Percentiles rank a stretch among this genome's conserved stretches.
Conservation (phyloP, 1,140 invertebrate species). For the Nylanderia fulva region DNA sequence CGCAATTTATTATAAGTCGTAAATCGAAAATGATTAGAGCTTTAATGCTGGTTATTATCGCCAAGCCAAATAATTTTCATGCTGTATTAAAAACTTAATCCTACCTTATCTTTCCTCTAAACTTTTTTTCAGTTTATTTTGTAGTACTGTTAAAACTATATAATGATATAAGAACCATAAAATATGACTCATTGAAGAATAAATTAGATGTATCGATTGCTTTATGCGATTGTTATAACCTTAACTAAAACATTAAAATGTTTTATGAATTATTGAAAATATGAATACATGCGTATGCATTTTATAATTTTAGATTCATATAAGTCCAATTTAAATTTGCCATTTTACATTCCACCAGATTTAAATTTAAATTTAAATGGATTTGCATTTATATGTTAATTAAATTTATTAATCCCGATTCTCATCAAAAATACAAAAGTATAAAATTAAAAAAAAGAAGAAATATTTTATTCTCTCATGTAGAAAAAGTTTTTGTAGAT, state of each 20-base stretch:
- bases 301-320: conserved; percentile 22
- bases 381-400: conserved; percentile 18
- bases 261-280: conserved; percentile 36
- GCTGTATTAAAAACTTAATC: conserved; percentile 14
- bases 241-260: not conserved
- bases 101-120: not conserved
- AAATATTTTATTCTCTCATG: not conserved
- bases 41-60: conserved; percentile 31
- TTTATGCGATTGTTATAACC: conserved; percentile 22
- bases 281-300: not conserved
- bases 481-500: not conserved
- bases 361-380: conserved; percentile 42
- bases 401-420: conserved; percentile 26
- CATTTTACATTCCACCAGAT: conserved; percentile 29
- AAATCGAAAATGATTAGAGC: conserved; percentile 22
- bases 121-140: conserved; percentile 5
- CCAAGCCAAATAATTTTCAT: conserved; percentile 17
- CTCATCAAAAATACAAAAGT: not conserved
- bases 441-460: not conserved
- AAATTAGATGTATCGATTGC: conserved; percentile 6
- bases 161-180: not conserved
- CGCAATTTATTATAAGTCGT: conserved; percentile 1
- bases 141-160: not conserved
- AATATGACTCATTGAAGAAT: not conserved
- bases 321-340: conserved; percentile 33